A percentile compares a stretch with the other conserved stretches of the same genome.
These are phyloP conservation scores for Bradypodion ventrale DNA, from an alignment of 2,797 vertebrate species.

Conservation along the genomic window DNA sequence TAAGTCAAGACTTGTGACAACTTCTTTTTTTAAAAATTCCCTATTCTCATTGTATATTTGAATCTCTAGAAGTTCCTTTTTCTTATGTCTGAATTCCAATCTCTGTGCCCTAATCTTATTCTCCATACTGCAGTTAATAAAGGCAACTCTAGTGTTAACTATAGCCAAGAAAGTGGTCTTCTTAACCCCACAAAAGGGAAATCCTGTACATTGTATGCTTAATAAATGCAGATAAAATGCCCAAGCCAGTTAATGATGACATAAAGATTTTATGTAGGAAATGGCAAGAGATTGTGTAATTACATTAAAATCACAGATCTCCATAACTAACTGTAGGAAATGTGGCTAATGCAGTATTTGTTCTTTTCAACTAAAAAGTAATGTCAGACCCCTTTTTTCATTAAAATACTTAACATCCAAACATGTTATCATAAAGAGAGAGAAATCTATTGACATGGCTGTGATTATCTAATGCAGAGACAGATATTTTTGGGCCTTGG, in stretches of 20 bases:
- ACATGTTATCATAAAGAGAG: constrained; percentile 1
- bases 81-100: constrained; percentile 48
- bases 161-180: constrained; percentile 27
- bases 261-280: constrained; percentile 22
- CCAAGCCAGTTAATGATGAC: constrained; percentile 9
- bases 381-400: not conserved
- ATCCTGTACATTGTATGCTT: constrained; percentile 55
- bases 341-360: not conserved
- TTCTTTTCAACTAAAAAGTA: not conserved
- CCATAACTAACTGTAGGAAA: constrained; percentile 7
- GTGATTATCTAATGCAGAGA: not conserved
- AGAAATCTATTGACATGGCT: not conserved
- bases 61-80: constrained; percentile 50
- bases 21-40: constrained; percentile 38
- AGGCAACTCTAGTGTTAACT: constrained; percentile 56
- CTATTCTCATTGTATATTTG: constrained; percentile 47
- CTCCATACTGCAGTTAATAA: constrained; percentile 32
- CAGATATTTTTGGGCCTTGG: too few species aligned
- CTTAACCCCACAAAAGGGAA: constrained; percentile 48
- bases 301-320: constrained; percentile 4
- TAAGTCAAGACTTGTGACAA: constrained; percentile 22
- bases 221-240: constrained; percentile 8
- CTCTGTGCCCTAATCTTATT: constrained; percentile 52
- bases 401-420: not conserved
- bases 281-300: constrained; percentile 4